Conservation (phyloP, 2,113 vertebrate genomes). For the Paraplagusia blochii region DNA sequence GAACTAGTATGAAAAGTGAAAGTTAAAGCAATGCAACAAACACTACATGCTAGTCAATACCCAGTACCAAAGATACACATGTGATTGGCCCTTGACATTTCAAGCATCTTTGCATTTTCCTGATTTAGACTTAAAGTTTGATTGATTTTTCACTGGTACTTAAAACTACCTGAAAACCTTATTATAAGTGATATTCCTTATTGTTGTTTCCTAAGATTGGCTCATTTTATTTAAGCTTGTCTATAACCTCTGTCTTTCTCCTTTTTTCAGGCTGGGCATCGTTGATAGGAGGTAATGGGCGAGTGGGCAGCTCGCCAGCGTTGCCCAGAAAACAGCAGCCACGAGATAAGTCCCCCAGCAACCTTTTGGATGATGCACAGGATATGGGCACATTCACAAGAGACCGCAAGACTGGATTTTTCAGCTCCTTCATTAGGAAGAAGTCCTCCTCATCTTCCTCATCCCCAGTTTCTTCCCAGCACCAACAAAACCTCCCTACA, state of each 20-base stretch:
- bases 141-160: too few species aligned
- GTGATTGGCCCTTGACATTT: too few species aligned
- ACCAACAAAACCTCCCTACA: conserved; percentile 83
- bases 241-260: conserved; percentile 35
- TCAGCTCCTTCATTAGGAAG: conserved; percentile 98
- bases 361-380: conserved; percentile 87
- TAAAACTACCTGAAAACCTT: too few species aligned
- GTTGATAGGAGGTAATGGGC: conserved; percentile 63
- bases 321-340: conserved; percentile 94
- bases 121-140: too few species aligned
- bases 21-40: too few species aligned
- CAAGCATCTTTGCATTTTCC: too few species aligned
- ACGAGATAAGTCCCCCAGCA: conserved; percentile 91
- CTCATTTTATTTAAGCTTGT: not conserved
- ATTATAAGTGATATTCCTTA: not conserved
- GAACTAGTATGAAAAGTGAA: too few species aligned
- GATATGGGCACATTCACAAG: conserved; percentile 91
- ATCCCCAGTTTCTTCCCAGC: conserved; percentile 67
- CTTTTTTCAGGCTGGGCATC: conserved; percentile 80
- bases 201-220: conserved; percentile 1
- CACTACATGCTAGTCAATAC: too few species aligned
- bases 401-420: conserved; percentile 95
- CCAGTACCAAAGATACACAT: too few species aligned
- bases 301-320: conserved; percentile 84
- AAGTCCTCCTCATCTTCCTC: conserved; percentile 75